Evolutionary conservation across 2,888 invertebrate species (phyloP).

Genomic region (Andrena dorsata): DNA sequence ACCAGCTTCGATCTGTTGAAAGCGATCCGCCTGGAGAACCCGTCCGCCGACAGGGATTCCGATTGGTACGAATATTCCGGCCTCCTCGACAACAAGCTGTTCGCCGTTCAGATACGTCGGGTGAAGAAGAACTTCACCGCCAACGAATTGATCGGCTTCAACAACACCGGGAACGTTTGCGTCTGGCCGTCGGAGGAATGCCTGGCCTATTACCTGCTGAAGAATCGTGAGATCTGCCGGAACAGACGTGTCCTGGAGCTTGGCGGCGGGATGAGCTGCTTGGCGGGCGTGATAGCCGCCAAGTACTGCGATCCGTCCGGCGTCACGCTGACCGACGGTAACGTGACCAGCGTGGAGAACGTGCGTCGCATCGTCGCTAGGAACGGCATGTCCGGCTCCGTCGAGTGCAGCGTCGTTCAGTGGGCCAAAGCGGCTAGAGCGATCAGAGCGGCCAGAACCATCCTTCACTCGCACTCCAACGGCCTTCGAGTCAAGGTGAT

Average conservation of each 20-base stretch:
- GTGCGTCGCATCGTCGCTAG: slow-evolving; percentile 88
- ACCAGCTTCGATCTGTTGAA: slow-evolving; percentile 83
- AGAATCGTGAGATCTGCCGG: slow-evolving; percentile 88
- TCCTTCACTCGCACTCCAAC: slow-evolving; percentile 16
- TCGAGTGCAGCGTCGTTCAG: slow-evolving; percentile 84
- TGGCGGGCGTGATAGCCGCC: slow-evolving; percentile 91
- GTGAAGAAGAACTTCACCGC: slow-evolving; percentile 88
- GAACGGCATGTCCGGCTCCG: slow-evolving; percentile 87
- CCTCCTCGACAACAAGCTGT: slow-evolving; percentile 85
- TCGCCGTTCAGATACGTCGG: slow-evolving; percentile 87
- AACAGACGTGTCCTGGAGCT: slow-evolving; percentile 90
- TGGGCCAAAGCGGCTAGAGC: slow-evolving; percentile 81
- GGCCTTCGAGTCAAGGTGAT: slow-evolving; percentile 45
- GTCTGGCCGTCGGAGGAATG: slow-evolving; percentile 94
- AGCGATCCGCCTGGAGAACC: slow-evolving; percentile 74
- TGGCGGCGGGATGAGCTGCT: slow-evolving; percentile 94
- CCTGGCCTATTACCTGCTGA: slow-evolving; percentile 89
- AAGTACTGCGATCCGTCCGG: slow-evolving; percentile 88
- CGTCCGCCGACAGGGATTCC: slow-evolving; percentile 71
- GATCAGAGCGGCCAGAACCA: slow-evolving; percentile 70
- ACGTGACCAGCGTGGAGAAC: slow-evolving; percentile 91
- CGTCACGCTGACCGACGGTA: slow-evolving; percentile 92
- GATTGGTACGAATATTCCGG: slow-evolving; percentile 89
- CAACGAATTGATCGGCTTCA: slow-evolving; percentile 91
- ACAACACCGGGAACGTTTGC: slow-evolving; percentile 92